Evolutionary conservation across 23 tunicate species (phyloP), one percentile per base, ranked within the genome.

Genomic region (Phallusia fumigata): DNA sequence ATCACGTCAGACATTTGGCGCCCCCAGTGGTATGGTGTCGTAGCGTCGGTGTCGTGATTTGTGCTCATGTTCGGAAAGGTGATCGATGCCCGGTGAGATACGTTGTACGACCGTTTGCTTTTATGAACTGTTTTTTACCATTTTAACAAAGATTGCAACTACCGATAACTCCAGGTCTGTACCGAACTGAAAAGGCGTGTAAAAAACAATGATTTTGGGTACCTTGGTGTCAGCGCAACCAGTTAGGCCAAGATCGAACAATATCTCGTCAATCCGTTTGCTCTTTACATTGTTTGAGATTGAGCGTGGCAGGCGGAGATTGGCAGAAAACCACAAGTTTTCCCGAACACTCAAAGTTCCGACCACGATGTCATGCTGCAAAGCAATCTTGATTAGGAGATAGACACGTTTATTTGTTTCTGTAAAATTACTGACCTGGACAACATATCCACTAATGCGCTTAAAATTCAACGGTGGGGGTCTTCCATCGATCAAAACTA

Each of bases 271-370:
- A 30, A 93, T 88, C 72, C 87, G 64, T 77, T 81, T 76, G 5
- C 40, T 35, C 73, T 93, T 93, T 19, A 36, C 74, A 32, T 88
- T 76, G 51, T 82, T 80, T 0, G 98, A 76, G 1, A 83, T 45
- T 0, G 92, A 65, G 31, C 93, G 69, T 0, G 98, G 93, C 30
- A 93, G 80, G 19, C 98, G 79, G 0, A 93, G 76, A 53, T 88
- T 93, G n/a, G 93, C 98, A 2, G 90, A 88, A 73, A 93, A 93
- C 98, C 98, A 93, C 11, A 93, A 84, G 65, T 91, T 84, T 82
- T 93, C 98, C 2, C 98, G 87, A 47, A 93, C 98, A n/a, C 93
- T 84, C 64, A 93, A 86, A 19, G 98, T 93, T 52, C 98, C 98
- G 35, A 85, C 49, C 12, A 85, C 80, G 30, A 93, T 81, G 35